Evolutionary conservation across 2,113 vertebrate genomes (phyloP).

Genomic region (Limanda limanda): DNA sequence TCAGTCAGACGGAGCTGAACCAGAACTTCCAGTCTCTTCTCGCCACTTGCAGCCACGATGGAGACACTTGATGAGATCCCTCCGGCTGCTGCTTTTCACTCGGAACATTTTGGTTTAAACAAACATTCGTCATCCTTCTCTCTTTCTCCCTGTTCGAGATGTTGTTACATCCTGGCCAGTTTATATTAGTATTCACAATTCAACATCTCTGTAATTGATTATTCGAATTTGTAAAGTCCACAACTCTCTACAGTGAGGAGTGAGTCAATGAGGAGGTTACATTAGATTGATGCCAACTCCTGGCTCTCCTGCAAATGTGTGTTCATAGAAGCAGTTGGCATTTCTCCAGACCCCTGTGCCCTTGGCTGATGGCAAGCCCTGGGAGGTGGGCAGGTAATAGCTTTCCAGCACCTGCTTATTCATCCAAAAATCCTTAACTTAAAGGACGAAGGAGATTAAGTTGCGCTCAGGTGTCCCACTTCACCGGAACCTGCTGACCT

Average conservation of each 20-base stretch:
- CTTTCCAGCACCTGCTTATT: conserved; percentile 77
- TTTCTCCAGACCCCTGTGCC: conserved; percentile 71
- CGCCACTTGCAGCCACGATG: conserved; percentile 75
- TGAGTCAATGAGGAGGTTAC: conserved; percentile 34
- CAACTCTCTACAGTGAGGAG: conserved; percentile 14
- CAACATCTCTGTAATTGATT: conserved; percentile 73
- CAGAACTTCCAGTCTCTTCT: conserved; percentile 80
- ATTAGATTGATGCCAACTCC: conserved; percentile 65
- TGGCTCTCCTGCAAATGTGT: conserved; percentile 42
- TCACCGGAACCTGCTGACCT: conserved; percentile 74
- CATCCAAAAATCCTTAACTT: conserved; percentile 79
- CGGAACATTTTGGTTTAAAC: conserved; percentile 68
- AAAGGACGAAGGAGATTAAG: conserved; percentile 80
- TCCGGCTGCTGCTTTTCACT: conserved; percentile 77
- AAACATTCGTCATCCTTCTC: conserved; percentile 69
- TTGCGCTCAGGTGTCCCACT: conserved; percentile 70
- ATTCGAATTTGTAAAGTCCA: conserved; percentile 47
- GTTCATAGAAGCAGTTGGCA: conserved; percentile 55
- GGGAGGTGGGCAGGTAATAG: conserved; percentile 69
- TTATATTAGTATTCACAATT: conserved; percentile 60
- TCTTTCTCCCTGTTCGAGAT: conserved; percentile 56
- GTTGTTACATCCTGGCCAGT: conserved; percentile 64
- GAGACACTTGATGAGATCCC: conserved; percentile 72
- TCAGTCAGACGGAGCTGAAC: conserved; percentile 66
- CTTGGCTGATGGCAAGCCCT: conserved; percentile 73